Evolutionary conservation across 2,888 invertebrate genomes (phyloP).

Genomic region (Taenaris catops): DNA sequence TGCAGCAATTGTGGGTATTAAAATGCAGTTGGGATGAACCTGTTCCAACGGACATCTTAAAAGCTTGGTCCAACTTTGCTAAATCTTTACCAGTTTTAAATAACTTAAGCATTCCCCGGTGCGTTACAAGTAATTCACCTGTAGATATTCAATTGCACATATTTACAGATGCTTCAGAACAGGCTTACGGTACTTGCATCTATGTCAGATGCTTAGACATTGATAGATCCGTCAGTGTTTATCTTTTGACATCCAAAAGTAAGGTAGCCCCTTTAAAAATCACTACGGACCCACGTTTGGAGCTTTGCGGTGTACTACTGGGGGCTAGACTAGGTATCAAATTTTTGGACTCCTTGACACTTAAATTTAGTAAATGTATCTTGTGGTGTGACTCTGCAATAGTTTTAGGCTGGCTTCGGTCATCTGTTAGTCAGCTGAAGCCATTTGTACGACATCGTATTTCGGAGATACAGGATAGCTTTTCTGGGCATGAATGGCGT

Average conservation of each 20-base stretch:
- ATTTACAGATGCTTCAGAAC: too few species aligned
- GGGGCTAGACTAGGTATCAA: not conserved
- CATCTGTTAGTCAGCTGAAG: not conserved
- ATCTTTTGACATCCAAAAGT: not conserved
- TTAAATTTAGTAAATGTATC: not conserved
- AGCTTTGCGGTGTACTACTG: not conserved
- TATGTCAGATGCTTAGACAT: too few species aligned
- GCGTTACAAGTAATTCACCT: too few species aligned
- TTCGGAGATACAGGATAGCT: not conserved
- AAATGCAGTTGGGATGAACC: too few species aligned
- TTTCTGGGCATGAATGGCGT: constrained; percentile 22
- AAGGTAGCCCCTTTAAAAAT: not conserved
- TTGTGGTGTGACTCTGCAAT: not conserved
- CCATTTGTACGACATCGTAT: not conserved
- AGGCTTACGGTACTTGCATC: too few species aligned
- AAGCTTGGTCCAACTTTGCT: too few species aligned
- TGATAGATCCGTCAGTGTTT: not conserved
- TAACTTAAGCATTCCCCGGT: too few species aligned
- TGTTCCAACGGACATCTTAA: too few species aligned
- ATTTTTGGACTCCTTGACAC: not conserved
- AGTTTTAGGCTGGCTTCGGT: not conserved
- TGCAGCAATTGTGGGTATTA: not conserved
- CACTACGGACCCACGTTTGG: too few species aligned
- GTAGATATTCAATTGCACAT: too few species aligned
- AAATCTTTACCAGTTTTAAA: too few species aligned